These are phyloP conservation scores for Lynx canadensis DNA, from an alignment of 2,113 vertebrate species.

Conservation along the genomic window DNA sequence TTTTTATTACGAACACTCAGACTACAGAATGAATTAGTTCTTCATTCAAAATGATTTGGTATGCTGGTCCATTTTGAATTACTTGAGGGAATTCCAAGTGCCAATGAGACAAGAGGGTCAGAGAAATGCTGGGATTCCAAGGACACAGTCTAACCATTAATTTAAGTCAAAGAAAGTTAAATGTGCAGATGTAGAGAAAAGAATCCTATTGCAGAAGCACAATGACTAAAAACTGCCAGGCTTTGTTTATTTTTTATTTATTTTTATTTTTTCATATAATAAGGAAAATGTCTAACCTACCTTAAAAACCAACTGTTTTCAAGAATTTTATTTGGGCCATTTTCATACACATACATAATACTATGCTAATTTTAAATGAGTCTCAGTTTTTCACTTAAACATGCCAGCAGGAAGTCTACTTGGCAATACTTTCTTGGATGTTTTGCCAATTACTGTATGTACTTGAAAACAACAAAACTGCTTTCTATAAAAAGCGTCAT, in stretches of 20 bases:
- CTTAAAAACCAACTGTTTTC: slow-evolving; percentile 57
- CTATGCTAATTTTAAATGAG: slow-evolving; percentile 76
- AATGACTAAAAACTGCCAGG: background rate
- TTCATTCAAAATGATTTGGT: background rate
- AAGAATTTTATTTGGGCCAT: slow-evolving; percentile 61
- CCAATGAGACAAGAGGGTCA: background rate
- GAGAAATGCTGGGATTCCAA: background rate
- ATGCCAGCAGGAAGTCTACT: slow-evolving; percentile 77
- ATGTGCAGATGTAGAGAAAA: background rate
- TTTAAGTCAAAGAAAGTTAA: slow-evolving; percentile 27
- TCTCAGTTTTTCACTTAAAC: slow-evolving; percentile 76
- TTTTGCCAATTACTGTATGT: slow-evolving; percentile 80
- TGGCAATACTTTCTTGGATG: slow-evolving; percentile 74
- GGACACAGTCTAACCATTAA: background rate
- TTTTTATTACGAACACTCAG: slow-evolving; percentile 1
- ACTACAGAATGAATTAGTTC: background rate
- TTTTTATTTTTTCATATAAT: background rate
- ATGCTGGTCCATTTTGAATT: background rate
- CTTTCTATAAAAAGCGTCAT: slow-evolving; percentile 74
- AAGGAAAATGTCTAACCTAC: slow-evolving; percentile 31
- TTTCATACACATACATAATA: slow-evolving; percentile 69
- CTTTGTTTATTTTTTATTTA: background rate
- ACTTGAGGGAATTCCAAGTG: background rate
- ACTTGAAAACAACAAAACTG: slow-evolving; percentile 78
- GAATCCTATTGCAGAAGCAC: background rate